These are phyloP conservation scores for Pagetopsis macropterus DNA, from an alignment of 2,797 vertebrate species.

Conservation along the genomic window DNA sequence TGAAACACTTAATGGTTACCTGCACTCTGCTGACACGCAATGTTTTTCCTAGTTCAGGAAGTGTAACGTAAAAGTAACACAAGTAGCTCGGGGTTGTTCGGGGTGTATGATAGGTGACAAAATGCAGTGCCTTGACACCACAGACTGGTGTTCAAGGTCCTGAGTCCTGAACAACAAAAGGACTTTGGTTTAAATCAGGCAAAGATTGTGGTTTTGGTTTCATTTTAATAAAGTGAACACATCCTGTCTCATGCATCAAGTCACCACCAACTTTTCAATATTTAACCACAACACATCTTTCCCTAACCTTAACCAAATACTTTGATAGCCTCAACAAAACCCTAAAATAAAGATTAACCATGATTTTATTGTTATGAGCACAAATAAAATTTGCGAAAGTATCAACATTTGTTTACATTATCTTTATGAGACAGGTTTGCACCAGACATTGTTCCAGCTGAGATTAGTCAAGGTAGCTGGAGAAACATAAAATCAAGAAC, in stretches of 20 bases:
- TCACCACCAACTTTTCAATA: background rate
- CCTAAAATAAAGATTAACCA: background rate
- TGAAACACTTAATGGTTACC: conserved; percentile 5
- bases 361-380: background rate
- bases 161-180: background rate
- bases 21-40: conserved; percentile 1
- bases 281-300: background rate
- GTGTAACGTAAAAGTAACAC: background rate
- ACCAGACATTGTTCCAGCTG: background rate
- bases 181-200: background rate
- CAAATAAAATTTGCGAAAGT: background rate
- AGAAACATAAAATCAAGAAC: conserved; percentile 18
- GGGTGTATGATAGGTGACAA: background rate
- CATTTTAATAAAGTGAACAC: background rate
- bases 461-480: conserved; percentile 22
- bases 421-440: background rate
- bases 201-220: background rate
- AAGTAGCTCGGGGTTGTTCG: background rate
- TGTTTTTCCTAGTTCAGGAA: background rate
- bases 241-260: background rate
- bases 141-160: background rate
- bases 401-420: background rate
- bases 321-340: background rate
- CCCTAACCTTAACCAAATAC: too few species aligned
- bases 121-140: background rate